A percentile compares a stretch with the other conserved stretches of the same genome.
Evolutionary conservation across 2,797 vertebrate genomes (phyloP).

Genomic region (Amphiprion clarkii): DNA sequence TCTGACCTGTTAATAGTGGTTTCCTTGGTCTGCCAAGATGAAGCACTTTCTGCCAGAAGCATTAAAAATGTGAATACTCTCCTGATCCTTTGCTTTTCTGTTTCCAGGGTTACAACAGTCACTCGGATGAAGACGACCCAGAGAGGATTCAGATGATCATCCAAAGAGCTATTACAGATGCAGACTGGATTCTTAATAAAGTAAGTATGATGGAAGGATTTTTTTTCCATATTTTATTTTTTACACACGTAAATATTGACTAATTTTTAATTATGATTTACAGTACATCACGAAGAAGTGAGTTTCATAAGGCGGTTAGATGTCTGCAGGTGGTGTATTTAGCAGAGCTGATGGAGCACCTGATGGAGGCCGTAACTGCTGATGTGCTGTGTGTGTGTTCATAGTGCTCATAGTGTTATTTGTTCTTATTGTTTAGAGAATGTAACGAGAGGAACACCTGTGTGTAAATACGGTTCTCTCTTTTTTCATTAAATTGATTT

Average conservation of each 20-base stretch:
- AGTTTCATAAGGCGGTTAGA: background rate
- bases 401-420: background rate
- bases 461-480: background rate
- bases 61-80: background rate
- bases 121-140: slow-evolving; percentile 81
- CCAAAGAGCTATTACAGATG: slow-evolving; percentile 79
- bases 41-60: background rate
- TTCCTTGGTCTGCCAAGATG: background rate
- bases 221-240: background rate
- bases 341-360: background rate
- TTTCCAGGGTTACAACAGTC: slow-evolving; percentile 82
- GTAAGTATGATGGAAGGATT: slow-evolving; percentile 49
- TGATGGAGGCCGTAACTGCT: background rate
- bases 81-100: background rate
- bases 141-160: slow-evolving; percentile 81
- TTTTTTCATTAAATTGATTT: slow-evolving; percentile 22
- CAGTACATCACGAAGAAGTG: slow-evolving; percentile 74
- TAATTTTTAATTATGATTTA: background rate
- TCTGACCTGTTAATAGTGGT: background rate
- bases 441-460: background rate
- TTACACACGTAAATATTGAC: background rate
- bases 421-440: background rate
- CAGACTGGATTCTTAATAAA: slow-evolving; percentile 84
- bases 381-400: background rate
- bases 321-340: background rate